phyloP scores from a whole-genome alignment of 2,888 invertebrate species.

The Brenthis ino region DNA sequence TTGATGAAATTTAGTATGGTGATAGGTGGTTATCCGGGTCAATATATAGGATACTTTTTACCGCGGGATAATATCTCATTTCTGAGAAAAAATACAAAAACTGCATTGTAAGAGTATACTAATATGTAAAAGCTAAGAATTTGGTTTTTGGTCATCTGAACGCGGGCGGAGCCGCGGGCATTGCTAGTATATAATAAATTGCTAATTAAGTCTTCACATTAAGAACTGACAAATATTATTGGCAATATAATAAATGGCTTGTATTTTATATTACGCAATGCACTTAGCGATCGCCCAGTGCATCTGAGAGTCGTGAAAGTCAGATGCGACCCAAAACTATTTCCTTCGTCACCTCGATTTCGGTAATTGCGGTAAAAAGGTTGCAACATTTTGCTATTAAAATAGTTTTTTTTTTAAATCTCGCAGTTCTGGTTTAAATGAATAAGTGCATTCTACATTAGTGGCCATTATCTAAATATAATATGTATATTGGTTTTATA shows the following conservation, averaged over 20 bases:
- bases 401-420: background rate
- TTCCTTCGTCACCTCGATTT: conserved; percentile 24
- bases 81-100: no score
- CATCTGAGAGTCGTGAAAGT: conserved; percentile 29
- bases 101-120: no score
- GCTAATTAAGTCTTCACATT: conserved; percentile 16
- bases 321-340: conserved; percentile 31
- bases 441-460: no score
- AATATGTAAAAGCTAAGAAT: no score
- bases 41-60: no score
- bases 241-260: background rate
- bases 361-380: conserved; percentile 13
- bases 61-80: no score
- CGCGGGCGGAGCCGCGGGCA: no score
- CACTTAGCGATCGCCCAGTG: conserved; percentile 3
- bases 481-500: no score
- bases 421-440: background rate
- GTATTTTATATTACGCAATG: conserved; percentile 2
- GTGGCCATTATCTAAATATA: no score
- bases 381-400: background rate
- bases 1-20: no score
- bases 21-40: no score
- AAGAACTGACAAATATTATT: background rate
- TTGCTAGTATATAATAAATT: background rate
- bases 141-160: no score